phyloP scores from a whole-genome alignment of 1,140 invertebrate species.

The Calliphora vicina region DNA sequence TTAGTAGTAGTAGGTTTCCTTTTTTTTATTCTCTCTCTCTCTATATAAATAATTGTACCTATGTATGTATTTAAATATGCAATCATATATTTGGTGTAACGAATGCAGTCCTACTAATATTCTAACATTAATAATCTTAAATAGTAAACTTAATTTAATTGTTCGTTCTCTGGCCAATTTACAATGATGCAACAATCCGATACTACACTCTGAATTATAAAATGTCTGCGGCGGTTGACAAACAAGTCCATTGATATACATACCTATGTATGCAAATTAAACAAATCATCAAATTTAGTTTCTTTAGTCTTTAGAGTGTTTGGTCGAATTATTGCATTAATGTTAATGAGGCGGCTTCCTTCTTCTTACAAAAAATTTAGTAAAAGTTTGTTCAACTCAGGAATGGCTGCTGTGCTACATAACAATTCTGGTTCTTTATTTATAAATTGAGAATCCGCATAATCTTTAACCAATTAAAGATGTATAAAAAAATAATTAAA shows the following conservation, averaged over 20 bases:
- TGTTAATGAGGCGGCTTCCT: background rate
- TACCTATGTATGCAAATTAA: no score
- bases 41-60: background rate
- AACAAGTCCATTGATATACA: no score
- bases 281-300: no score
- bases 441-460: no score
- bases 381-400: no score
- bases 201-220: background rate
- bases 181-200: background rate
- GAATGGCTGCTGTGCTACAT: no score
- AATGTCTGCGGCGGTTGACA: no score
- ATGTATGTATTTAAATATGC: no score
- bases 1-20: background rate
- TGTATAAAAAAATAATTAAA: no score
- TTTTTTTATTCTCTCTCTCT: background rate
- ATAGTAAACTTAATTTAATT: background rate
- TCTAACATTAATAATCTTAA: background rate
- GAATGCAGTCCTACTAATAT: slow-evolving; percentile 29
- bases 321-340: background rate
- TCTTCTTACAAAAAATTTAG: no score
- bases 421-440: no score
- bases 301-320: background rate
- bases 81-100: slow-evolving; percentile 11
- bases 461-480: no score
- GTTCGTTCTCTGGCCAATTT: background rate